These are phyloP conservation scores for Enteromius unitaeniatus DNA, from an alignment of 2,797 vertebrate species.

Conservation along the genomic window DNA sequence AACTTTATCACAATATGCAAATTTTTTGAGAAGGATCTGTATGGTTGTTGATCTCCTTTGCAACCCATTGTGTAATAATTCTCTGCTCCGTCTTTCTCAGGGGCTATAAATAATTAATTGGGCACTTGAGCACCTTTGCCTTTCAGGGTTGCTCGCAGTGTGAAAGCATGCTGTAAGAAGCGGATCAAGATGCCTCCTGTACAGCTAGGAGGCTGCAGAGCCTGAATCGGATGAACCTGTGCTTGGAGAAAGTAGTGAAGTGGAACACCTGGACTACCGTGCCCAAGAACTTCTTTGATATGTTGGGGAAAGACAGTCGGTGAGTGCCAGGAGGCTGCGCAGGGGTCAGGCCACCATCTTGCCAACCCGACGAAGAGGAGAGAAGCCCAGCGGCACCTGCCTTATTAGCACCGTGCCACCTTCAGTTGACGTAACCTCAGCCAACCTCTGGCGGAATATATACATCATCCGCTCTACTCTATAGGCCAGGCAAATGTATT, in stretches of 20 bases:
- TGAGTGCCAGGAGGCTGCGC: slow-evolving; percentile 32
- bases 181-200: slow-evolving; percentile 44
- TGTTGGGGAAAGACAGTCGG: slow-evolving; percentile 53
- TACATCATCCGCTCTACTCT: slow-evolving; percentile 76
- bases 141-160: slow-evolving; percentile 68
- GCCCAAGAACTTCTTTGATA: slow-evolving; percentile 60
- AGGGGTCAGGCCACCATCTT: slow-evolving; percentile 75
- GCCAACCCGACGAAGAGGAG: slow-evolving; percentile 69
- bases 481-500: slow-evolving; percentile 80
- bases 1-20: too few relatives aligned
- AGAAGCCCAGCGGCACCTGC: slow-evolving; percentile 77
- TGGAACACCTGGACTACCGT: slow-evolving; percentile 46
- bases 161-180: slow-evolving; percentile 58
- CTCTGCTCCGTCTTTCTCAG: slow-evolving; percentile 61
- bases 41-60: slow-evolving; percentile 73
- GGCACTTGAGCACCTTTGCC: slow-evolving; percentile 75
- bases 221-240: slow-evolving; percentile 16
- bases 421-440: slow-evolving; percentile 74
- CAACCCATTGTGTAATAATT: slow-evolving; percentile 61
- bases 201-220: slow-evolving; percentile 17
- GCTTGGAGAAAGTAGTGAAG: slow-evolving; percentile 23
- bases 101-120: slow-evolving; percentile 79
- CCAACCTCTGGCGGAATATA: slow-evolving; percentile 75
- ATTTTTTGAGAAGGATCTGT: too few relatives aligned
- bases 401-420: slow-evolving; percentile 69